Base-by-base conservation (phyloP, 2,888 invertebrate genomes). In the Nysson spinosus region DNA sequence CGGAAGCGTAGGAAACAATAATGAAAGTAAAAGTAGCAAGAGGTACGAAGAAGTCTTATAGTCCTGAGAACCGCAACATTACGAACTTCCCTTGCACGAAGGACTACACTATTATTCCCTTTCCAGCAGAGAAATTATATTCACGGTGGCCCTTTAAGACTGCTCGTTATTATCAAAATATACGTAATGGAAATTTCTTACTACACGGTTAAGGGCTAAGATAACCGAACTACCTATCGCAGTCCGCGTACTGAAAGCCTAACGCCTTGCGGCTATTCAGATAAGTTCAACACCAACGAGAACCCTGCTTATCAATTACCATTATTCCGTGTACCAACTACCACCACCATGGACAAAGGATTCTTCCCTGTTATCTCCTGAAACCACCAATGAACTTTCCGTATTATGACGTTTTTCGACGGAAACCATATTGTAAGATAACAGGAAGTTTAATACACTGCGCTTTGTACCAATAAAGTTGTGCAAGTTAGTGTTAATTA, bases 11-110 rank as follows among this genome's bases (percentile, higher is more conserved):
- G 9, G 28, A 6, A 12, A 17, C 46, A 28, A 40, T 51, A 30
- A 63, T 46, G 34, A 51, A 51, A 51, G 40, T 57, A 51, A 58
- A 63, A 63, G 39, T 43, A 43, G 20, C 3, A n/a, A 16, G 32
- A 46, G 30, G 40, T 30, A 24, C 22, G 11, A 19, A 17, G 50
- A 40, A 40, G 46, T 34, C 34, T 9, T 16, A 22, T 12, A 2
- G 34, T 1, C 6, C 4, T 26, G 11, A 14, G 19, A 12, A 17
- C 35, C 19, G n/a, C 55, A 24, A 56, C 22, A 42, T 32, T 32
- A 12, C 20, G 3, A 19, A 4, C 5, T 44, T 20, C 26, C 11
- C n/a, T 5, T 14, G 28, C 26, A 6, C 7, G 6, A 7, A 26
- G n/a, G 20, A 50, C 30, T n/a, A n/a, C 20, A 11, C 4, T 12